These are phyloP conservation scores for Cantharis rustica DNA, from an alignment of 2,888 invertebrate species.

Conservation along the genomic window DNA sequence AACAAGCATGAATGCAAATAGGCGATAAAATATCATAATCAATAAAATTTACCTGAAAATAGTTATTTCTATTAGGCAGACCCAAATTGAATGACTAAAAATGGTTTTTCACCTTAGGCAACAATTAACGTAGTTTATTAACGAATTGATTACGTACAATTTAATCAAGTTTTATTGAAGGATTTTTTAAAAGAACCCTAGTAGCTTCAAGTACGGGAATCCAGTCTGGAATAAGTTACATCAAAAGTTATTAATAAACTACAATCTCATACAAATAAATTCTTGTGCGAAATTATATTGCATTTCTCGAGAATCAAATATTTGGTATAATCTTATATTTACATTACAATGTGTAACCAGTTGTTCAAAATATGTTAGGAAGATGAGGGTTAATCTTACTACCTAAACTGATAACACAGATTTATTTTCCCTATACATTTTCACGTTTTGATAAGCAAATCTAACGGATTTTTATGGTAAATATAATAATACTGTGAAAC, in stretches of 20 bases:
- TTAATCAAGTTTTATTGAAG: too few relatives aligned
- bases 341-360: not conserved
- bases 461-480: not conserved
- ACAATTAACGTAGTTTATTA: not conserved
- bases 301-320: not conserved
- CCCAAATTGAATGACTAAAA: not conserved
- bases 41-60: not conserved
- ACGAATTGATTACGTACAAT: not conserved
- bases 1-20: not conserved
- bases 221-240: not conserved
- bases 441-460: not conserved
- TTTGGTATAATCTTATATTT: not conserved
- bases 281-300: not conserved
- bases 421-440: not conserved
- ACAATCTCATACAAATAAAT: not conserved
- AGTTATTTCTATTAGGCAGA: not conserved
- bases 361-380: not conserved
- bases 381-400: not conserved
- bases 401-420: not conserved
- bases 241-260: not conserved
- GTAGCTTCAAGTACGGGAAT: not conserved
- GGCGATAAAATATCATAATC: not conserved
- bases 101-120: not conserved
- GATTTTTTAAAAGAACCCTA: not conserved
- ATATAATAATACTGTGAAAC: too few relatives aligned